phyloP scores from a whole-genome alignment of 1,140 invertebrate genomes.

The Anoplophora glabripennis region DNA sequence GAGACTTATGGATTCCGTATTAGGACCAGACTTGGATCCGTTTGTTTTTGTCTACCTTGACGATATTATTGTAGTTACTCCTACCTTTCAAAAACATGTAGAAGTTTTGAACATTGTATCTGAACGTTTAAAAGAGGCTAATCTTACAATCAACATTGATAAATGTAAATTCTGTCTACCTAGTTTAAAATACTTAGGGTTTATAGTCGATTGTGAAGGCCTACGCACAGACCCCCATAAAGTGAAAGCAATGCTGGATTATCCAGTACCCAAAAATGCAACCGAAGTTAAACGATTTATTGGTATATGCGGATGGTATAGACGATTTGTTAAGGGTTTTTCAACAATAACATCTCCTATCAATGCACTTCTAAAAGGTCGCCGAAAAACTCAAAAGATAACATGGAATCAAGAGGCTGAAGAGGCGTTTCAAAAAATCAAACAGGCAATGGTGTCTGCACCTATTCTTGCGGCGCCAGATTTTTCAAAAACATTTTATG shows the following conservation, averaged over 20 bases:
- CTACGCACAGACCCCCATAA: too few species aligned
- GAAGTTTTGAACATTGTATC: slow-evolving; percentile 26
- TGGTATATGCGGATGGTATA: slow-evolving; percentile 4
- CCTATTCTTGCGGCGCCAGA: too few species aligned
- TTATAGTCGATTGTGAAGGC: too few species aligned
- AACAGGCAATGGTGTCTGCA: too few species aligned
- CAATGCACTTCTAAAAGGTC: not conserved
- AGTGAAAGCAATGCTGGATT: too few species aligned
- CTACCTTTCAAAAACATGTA: slow-evolving; percentile 45
- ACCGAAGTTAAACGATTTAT: not conserved
- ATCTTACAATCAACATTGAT: slow-evolving; percentile 20
- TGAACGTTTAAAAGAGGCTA: slow-evolving; percentile 19
- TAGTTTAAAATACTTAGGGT: too few species aligned
- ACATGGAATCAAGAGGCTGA: too few species aligned
- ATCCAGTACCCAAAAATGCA: too few species aligned
- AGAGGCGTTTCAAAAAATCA: too few species aligned
- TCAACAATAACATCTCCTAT: slow-evolving; percentile 7
- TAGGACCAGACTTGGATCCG: slow-evolving; percentile 39
- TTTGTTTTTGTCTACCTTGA: slow-evolving; percentile 42
- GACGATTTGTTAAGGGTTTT: slow-evolving; percentile 9
- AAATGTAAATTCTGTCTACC: not conserved
- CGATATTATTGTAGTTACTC: slow-evolving; percentile 42
- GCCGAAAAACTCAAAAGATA: too few species aligned
- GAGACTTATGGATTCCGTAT: slow-evolving; percentile 45
- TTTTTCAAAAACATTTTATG: too few species aligned